phyloP scores from a whole-genome alignment of 2,888 invertebrate genomes.

The Diarsia dahlii region DNA sequence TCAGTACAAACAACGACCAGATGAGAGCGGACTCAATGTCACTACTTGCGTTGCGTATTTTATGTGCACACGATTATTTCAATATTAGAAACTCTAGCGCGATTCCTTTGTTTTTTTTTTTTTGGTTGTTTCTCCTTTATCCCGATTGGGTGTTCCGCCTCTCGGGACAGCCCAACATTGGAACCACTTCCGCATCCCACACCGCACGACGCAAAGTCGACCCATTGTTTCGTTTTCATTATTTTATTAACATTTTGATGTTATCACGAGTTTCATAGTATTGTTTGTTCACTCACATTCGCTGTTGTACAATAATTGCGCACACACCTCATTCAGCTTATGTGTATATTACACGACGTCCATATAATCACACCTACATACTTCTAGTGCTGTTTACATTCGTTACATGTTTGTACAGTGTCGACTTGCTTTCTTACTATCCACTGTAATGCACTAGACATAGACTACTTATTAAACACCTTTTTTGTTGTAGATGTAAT shows the following conservation, averaged over 20 bases:
- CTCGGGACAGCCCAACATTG: slow-evolving; percentile 47
- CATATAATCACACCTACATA: slow-evolving; percentile 65
- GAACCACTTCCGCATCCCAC: slow-evolving; percentile 73
- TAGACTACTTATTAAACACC: slow-evolving; percentile 49
- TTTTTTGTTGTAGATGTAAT: slow-evolving; percentile 52
- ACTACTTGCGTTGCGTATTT: slow-evolving; percentile 67
- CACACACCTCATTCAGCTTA: slow-evolving; percentile 69
- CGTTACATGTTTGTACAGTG: slow-evolving; percentile 68
- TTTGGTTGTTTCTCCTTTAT: slow-evolving; percentile 42
- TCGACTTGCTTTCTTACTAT: slow-evolving; percentile 70
- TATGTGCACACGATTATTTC: slow-evolving; percentile 69
- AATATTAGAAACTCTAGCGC: slow-evolving; percentile 59
- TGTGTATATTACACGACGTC: slow-evolving; percentile 65
- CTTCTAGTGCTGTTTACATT: slow-evolving; percentile 69
- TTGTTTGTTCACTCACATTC: slow-evolving; percentile 66
- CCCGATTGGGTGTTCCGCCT: slow-evolving; percentile 43
- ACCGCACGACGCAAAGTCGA: slow-evolving; percentile 87
- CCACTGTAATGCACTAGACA: slow-evolving; percentile 65
- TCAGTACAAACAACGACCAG: slow-evolving; percentile 72
- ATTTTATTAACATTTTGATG: slow-evolving; percentile 73
- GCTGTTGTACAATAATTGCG: slow-evolving; percentile 71
- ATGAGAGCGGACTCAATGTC: slow-evolving; percentile 74
- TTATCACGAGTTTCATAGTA: slow-evolving; percentile 62
- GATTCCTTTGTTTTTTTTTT: slow-evolving; percentile 40
- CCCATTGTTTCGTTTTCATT: slow-evolving; percentile 84